A percentile compares a stretch with the other conserved stretches of the same genome.
These are phyloP conservation scores for Ips nitidus DNA, from an alignment of 1,140 invertebrate genomes.

Conservation along the genomic window DNA sequence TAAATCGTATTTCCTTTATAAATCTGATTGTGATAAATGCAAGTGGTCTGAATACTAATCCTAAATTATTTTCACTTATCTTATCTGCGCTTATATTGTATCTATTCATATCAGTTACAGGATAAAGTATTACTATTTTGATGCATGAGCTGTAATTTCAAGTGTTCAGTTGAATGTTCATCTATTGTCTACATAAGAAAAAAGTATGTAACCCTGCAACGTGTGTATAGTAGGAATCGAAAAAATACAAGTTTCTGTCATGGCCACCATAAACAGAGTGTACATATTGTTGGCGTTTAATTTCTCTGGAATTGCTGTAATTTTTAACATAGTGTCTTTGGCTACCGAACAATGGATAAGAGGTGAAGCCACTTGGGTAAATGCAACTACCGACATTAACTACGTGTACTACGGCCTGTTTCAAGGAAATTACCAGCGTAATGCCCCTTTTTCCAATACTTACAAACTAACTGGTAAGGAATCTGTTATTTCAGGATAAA, in stretches of 20 bases:
- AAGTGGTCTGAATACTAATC: too few relatives aligned
- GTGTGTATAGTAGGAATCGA: too few relatives aligned
- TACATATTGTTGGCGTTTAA: conserved; percentile 33
- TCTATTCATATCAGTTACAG: too few relatives aligned
- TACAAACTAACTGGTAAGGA: conserved; percentile 16
- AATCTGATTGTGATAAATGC: too few relatives aligned
- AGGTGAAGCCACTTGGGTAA: not conserved
- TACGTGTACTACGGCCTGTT: conserved; percentile 33
- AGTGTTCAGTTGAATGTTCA: too few relatives aligned
- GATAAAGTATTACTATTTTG: too few relatives aligned
- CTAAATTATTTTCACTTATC: too few relatives aligned
- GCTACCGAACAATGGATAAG: conserved; percentile 38
- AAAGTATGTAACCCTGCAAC: too few relatives aligned
- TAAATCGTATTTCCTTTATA: too few relatives aligned
- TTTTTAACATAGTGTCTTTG: conserved; percentile 32
- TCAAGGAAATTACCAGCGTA: conserved; percentile 20
- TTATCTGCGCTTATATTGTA: too few relatives aligned
- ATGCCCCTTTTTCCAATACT: not conserved
- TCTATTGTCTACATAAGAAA: too few relatives aligned
- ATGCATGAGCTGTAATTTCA: too few relatives aligned
- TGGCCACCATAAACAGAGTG: conserved; percentile 37
- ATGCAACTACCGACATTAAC: not conserved
- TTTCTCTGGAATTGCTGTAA: conserved; percentile 26
- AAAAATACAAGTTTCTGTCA: not conserved
- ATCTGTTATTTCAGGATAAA: not conserved